A percentile compares a stretch with the other conserved stretches of the same genome.
Conservation (phyloP, 2,113 vertebrate species). For the Puffinus mauretanicus region DNA sequence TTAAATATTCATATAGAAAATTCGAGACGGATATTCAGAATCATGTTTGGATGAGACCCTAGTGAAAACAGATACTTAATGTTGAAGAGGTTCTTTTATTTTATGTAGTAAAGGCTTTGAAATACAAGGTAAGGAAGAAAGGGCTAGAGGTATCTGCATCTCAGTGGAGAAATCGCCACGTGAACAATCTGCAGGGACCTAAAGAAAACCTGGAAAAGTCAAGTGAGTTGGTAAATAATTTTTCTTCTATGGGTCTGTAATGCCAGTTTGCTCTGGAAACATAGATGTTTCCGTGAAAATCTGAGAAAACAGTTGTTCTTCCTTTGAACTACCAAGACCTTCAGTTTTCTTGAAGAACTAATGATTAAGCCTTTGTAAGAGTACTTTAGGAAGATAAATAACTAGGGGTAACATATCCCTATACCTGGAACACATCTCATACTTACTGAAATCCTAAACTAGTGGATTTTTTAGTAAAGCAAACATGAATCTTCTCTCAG, state of each 20-base stretch:
- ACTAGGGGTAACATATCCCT: not conserved
- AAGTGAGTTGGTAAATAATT: not conserved
- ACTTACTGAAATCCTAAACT: not conserved
- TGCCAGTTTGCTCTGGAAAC: not conserved
- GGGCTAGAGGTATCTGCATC: not conserved
- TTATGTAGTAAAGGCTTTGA: not conserved
- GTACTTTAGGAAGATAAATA: not conserved
- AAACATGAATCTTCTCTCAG: not conserved
- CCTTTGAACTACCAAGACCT: not conserved
- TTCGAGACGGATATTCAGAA: not conserved
- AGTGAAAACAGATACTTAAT: not conserved
- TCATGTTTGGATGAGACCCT: not conserved
- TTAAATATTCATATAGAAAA: not conserved
- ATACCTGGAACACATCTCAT: not conserved
- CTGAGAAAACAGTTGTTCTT: not conserved
- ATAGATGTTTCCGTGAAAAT: not conserved
- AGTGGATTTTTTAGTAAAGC: not conserved
- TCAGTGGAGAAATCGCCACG: not conserved
- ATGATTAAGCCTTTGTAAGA: not conserved
- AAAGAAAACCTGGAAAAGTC: not conserved
- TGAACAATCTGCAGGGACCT: not conserved
- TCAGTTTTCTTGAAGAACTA: not conserved
- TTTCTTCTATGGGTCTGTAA: not conserved
- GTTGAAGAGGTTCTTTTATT: not conserved
- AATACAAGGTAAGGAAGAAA: not conserved